phyloP scores from a whole-genome alignment of 2,113 vertebrate genomes.

The Salvator merianae region DNA sequence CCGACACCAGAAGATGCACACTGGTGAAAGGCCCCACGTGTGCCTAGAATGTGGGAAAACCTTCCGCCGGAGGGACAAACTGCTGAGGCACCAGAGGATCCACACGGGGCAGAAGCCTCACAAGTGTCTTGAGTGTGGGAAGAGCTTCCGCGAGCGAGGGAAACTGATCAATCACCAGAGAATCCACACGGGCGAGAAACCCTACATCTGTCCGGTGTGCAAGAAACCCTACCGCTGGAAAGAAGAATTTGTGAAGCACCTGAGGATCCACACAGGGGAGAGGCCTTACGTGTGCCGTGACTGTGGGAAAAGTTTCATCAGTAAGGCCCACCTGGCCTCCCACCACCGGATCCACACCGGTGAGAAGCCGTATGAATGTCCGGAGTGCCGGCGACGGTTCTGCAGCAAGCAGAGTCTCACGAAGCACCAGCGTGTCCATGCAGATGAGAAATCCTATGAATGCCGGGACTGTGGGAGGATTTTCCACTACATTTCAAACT shows the following conservation, averaged over 20 bases:
- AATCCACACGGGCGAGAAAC: conserved; percentile 27
- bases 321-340: not conserved
- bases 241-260: conserved; percentile 24
- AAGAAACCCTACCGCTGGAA: conserved; percentile 16
- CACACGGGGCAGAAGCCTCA: conserved; percentile 26
- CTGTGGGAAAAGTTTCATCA: not conserved
- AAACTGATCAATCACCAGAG: conserved; percentile 3
- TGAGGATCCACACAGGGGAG: conserved; percentile 31
- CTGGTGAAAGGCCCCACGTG: not conserved
- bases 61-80: conserved; percentile 41
- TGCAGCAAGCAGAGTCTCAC: conserved; percentile 8
- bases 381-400: conserved; percentile 9
- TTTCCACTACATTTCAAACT: conserved; percentile 14
- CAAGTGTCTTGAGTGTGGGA: conserved; percentile 21
- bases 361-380: conserved; percentile 12
- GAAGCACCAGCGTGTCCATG: conserved; percentile 12
- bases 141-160: conserved; percentile 14
- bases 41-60: conserved; percentile 3
- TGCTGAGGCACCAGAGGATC: conserved; percentile 34
- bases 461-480: conserved; percentile 8
- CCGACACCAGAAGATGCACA: conserved; percentile 59
- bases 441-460: not conserved
- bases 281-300: conserved; percentile 14
- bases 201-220: conserved; percentile 12
- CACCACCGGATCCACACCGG: not conserved